Percentiles rank a stretch among this genome's conserved stretches.
Evolutionary conservation across 2,113 vertebrate genomes (phyloP).

Genomic region (Charina bottae): DNA sequence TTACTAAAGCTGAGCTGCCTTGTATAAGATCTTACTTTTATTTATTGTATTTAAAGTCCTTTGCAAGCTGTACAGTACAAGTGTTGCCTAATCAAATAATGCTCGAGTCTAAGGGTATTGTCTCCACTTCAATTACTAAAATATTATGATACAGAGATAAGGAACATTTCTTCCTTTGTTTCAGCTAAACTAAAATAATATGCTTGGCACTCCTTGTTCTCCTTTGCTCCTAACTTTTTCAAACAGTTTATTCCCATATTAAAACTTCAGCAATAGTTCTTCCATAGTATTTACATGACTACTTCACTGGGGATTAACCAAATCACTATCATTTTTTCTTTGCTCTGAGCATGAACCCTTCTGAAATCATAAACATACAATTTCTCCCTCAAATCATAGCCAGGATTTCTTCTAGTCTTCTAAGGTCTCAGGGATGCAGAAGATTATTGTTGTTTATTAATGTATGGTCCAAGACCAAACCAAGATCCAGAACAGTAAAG

Average conservation of each 20-base stretch:
- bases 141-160: slow-evolving; percentile 23
- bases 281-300: background rate
- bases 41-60: slow-evolving; percentile 76
- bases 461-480: background rate
- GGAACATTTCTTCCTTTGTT: slow-evolving; percentile 13
- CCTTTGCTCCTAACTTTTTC: background rate
- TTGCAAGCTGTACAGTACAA: slow-evolving; percentile 63
- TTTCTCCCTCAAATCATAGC: background rate
- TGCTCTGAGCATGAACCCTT: background rate
- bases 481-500: background rate
- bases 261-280: background rate
- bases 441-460: background rate
- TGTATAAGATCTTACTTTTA: slow-evolving; percentile 76
- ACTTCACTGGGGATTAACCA: background rate
- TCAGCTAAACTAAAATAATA: background rate
- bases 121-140: slow-evolving; percentile 32
- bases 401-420: background rate
- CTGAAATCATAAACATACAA: background rate
- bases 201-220: background rate
- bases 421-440: background rate
- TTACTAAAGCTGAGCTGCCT: slow-evolving; percentile 74
- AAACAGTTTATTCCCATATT: background rate
- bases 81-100: slow-evolving; percentile 56
- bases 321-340: background rate
- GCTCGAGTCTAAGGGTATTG: slow-evolving; percentile 37